Conservation (phyloP, 1,140 invertebrate species). For the Drosophila sucinea region DNA sequence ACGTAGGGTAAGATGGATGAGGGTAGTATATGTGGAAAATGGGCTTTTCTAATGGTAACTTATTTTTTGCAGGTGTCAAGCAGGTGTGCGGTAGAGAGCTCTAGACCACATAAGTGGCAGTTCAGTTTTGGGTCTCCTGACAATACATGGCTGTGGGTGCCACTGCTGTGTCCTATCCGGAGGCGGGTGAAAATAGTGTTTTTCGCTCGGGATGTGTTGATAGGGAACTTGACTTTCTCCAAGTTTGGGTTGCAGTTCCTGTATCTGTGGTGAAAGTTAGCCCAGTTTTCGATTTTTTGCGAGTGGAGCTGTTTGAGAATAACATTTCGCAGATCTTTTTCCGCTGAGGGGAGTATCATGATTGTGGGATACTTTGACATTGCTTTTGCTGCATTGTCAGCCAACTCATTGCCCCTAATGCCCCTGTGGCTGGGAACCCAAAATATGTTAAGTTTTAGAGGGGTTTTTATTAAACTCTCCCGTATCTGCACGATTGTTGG, state of each 20-base stretch:
- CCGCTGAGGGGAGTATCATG: not conserved
- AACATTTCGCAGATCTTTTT: conserved; percentile 1
- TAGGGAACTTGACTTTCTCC: conserved; percentile 3
- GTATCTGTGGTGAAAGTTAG: conserved; percentile 6
- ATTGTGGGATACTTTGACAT: conserved; percentile 3
- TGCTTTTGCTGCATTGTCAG: conserved; percentile 3
- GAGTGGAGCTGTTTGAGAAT: conserved; percentile 4
- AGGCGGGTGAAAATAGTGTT: conserved; percentile 5
- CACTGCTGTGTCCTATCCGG: too few species aligned
- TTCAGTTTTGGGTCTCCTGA: too few species aligned
- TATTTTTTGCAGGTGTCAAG: too few species aligned
- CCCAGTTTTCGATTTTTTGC: conserved; percentile 1
- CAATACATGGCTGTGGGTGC: too few species aligned
- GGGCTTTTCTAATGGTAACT: too few species aligned
- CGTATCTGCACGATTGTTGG: not conserved
- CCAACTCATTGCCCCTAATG: not conserved
- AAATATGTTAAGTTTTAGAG: conserved; percentile 5
- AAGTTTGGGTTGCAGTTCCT: conserved; percentile 8
- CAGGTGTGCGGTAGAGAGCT: too few species aligned
- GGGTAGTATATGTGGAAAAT: too few species aligned
- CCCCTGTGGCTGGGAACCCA: conserved; percentile 4
- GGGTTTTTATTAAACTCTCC: conserved; percentile 4
- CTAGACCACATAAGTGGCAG: too few species aligned
- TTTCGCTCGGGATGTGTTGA: not conserved
- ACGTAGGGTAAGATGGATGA: not conserved